Base-by-base conservation (phyloP, 2,113 vertebrate species). In the Cephalopholis sonnerati region DNA sequence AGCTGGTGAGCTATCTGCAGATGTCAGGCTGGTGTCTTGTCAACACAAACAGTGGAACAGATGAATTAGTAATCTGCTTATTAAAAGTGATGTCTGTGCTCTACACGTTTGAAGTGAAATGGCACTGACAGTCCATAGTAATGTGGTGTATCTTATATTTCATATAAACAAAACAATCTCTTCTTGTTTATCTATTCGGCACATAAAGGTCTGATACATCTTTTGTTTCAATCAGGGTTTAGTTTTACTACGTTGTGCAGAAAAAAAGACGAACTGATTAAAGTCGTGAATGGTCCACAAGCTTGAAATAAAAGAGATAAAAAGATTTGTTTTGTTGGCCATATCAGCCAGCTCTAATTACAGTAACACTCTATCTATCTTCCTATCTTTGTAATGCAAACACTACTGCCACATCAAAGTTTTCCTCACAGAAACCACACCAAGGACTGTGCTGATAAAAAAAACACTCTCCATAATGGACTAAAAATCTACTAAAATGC, bases 381-480 rank as follows among this genome's bases (percentile, higher is more conserved):
- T 27, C 6, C 24, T 41, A 41, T 64, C 50, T 25, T 41, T 64
- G 46, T 41, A 25, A 75, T 36, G 6, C 41, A 50, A 8, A 68
- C 53, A 59, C 12, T 22, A 22, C 3, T 36, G 11, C 15, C 13
- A 20, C 51, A 77, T 64, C 22, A 29, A 13, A 8, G 24, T 24
- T 22, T 16, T 48, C 58, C 16, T 57, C 41, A 20, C 39, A 46
- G 25, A 48, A 32, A 44, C 54, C 20, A 24, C 32, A 73, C 20
- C 27, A 44, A 76, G 11, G 41, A 20, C 20, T 74, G 25, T 57
- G 3, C 50, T 69, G 16, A 36, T 39, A 10, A 76, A 67, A 36
- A 36, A 77, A 77, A 16, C 67, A 50, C 79, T 82, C 18, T 64
- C 12, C 69, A 24, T 59, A 74, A 82, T 82, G 51, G 66, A 66